A percentile compares a stretch with the other conserved stretches of the same genome.
Conservation (phyloP, 2,113 vertebrate species). For the Eulemur rufifrons region DNA sequence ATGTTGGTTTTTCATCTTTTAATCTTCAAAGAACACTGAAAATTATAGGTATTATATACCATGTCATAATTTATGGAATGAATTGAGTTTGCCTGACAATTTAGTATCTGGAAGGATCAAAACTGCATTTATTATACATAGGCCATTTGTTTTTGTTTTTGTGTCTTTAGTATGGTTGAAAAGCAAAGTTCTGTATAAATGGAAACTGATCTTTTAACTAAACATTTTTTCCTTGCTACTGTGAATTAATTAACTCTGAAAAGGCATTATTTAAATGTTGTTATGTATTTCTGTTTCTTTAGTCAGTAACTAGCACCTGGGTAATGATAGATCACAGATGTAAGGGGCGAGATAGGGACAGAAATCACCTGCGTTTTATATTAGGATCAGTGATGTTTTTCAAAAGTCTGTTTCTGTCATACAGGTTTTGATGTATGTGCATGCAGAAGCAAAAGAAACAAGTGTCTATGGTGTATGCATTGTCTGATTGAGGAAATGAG, state of each 20-base stretch:
- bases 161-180: not conserved
- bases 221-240: constrained; percentile 2
- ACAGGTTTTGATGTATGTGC: not conserved
- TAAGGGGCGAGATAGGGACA: not conserved
- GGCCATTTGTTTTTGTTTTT: constrained; percentile 53
- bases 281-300: constrained; percentile 41
- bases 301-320: not conserved
- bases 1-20: not conserved
- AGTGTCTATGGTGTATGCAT: not conserved
- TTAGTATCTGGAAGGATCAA: constrained; percentile 23
- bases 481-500: not conserved
- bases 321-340: constrained; percentile 40
- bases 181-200: constrained; percentile 39
- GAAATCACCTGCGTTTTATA: constrained; percentile 38
- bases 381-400: constrained; percentile 30
- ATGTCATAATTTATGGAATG: not conserved
- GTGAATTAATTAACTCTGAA: constrained; percentile 59
- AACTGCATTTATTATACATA: constrained; percentile 44
- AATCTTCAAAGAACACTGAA: constrained; percentile 37
- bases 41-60: not conserved
- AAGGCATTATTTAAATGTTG: constrained; percentile 42
- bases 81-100: constrained; percentile 22
- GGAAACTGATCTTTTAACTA: constrained; percentile 37
- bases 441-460: not conserved
- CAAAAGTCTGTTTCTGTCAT: constrained; percentile 44